Evolutionary conservation across 2,888 invertebrate genomes (phyloP), one percentile per base, ranked within the genome.

Genomic region (Branchellion lobata): DNA sequence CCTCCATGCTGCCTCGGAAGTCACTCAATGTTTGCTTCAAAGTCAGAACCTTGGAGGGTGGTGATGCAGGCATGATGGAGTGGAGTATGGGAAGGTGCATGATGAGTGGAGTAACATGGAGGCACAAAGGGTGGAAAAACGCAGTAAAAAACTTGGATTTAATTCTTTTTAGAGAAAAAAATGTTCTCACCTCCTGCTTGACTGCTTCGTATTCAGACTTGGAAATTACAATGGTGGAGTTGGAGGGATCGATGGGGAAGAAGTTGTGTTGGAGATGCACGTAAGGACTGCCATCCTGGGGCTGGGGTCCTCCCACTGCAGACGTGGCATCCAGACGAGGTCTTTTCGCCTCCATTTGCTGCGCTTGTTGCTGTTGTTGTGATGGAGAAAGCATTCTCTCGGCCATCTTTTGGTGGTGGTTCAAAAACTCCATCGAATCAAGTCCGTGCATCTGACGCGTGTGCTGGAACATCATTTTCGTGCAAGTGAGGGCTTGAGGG

Each of bases 381-480:
- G 69, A 69, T 18, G 81, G 81, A 1, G 79, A 79, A 74, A 81
- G 29, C 75, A 79, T 79, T 53, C 79, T 79, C 47, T 79, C 79
- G 61, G 79, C 74, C 79, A 79, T 79, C 51, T 79, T 79, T 65
- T 77, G 77, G 29, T 78, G 81, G 27, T 80, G 80, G 40, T 74
- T 53, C 72, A 81, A 51, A 69, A 81, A 81, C 61, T 81, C 81
- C 81, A 81, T 81, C 36, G 81, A 61, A 47, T 81, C 81, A 8
- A 81, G 72, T 57, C 79, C 65, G 61, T 81, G 81, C 81, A 81
- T 81, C 1, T 78, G 79, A 8, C 81, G 78, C 24, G 81, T 73
- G 31, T 81, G 81, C 36, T 81, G 81, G 74, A 79, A 81, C 81
- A 81, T 81, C 80, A 76, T 76, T 61, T 73, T 79, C 36, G 29